phyloP scores from a whole-genome alignment of 2,888 invertebrate genomes.

The Teleogryllus oceanicus region DNA sequence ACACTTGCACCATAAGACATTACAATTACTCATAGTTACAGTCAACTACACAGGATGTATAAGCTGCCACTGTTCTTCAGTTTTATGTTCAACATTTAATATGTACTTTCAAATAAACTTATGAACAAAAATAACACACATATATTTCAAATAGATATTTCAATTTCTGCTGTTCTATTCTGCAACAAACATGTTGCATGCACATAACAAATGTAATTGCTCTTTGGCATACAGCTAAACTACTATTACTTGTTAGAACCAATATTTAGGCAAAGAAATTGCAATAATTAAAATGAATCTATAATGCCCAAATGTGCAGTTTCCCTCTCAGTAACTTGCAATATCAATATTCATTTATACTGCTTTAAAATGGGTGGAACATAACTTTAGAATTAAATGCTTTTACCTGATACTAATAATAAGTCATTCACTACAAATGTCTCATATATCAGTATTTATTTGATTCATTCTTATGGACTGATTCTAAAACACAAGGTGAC shows the following conservation, averaged over 20 bases:
- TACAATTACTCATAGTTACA: not conserved
- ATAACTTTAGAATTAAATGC: too few relatives aligned
- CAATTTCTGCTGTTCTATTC: constrained; percentile 12
- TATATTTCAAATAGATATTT: constrained; percentile 21
- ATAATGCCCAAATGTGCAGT: not conserved
- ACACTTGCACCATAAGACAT: not conserved
- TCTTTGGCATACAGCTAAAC: constrained; percentile 35
- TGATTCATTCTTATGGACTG: too few relatives aligned
- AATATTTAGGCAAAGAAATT: not conserved
- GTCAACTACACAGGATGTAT: constrained; percentile 19
- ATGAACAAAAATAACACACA: constrained; percentile 23
- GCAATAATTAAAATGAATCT: constrained; percentile 7
- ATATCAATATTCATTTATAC: too few relatives aligned
- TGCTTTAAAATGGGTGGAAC: too few relatives aligned
- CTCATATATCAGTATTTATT: too few relatives aligned
- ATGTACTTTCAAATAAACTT: constrained; percentile 23
- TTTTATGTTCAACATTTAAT: constrained; percentile 27
- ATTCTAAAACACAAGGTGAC: not conserved
- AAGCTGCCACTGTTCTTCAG: not conserved
- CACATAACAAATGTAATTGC: constrained; percentile 30
- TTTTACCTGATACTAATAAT: too few relatives aligned
- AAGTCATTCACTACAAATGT: too few relatives aligned
- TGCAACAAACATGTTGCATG: constrained; percentile 26
- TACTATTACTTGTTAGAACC: constrained; percentile 18
- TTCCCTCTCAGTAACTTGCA: too few relatives aligned